Evolutionary conservation across 2,888 invertebrate species (phyloP).

Genomic region (Tanypteryx hageni): DNA sequence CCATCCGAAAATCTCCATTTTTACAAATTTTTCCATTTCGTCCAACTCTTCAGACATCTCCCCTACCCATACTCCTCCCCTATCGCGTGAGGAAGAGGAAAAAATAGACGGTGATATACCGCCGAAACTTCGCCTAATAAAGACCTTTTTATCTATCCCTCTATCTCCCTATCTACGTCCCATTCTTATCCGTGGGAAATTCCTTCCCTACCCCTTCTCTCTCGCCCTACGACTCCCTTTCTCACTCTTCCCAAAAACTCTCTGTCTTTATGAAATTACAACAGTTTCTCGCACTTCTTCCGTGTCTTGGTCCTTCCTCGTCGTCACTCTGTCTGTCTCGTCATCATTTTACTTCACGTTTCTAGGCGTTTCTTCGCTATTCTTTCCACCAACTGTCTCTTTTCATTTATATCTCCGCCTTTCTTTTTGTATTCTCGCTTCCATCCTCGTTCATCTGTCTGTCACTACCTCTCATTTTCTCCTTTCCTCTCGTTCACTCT

Average conservation of each 20-base stretch:
- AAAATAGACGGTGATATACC: not conserved
- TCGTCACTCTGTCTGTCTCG: not conserved
- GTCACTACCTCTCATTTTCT: not conserved
- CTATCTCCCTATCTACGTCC: not conserved
- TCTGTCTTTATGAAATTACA: not conserved
- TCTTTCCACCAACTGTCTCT: not conserved
- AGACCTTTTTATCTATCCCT: slow-evolving; percentile 5
- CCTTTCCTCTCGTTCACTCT: not conserved
- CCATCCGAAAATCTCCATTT: not conserved
- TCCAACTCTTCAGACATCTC: not conserved
- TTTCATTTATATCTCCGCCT: not conserved
- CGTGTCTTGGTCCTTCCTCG: not conserved
- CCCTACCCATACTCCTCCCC: not conserved
- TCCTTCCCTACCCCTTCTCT: not conserved
- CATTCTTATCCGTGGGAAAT: not conserved
- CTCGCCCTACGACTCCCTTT: not conserved
- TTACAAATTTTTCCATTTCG: not conserved
- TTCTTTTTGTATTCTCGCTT: not conserved
- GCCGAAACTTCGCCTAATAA: not conserved
- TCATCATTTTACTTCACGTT: not conserved
- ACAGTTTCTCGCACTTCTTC: too few relatives aligned
- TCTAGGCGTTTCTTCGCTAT: not conserved
- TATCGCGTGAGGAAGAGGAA: not conserved
- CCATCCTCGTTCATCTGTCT: not conserved
- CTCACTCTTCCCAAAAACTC: not conserved